Percentiles rank a stretch among this genome's conserved stretches.
Evolutionary conservation across 2,888 invertebrate genomes (phyloP).

Genomic region (Geotrupes spiniger): DNA sequence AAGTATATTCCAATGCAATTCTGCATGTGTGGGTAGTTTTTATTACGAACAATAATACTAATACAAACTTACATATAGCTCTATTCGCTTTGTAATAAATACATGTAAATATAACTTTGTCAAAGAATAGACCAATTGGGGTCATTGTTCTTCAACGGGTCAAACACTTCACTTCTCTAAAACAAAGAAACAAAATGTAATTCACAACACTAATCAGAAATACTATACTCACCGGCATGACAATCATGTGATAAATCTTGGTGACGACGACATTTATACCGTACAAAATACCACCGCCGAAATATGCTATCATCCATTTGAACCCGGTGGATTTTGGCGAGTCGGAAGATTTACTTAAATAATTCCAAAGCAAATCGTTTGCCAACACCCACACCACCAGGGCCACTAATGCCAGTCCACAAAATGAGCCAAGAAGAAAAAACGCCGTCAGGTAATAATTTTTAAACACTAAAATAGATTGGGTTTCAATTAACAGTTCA

Average conservation of each 20-base stretch:
- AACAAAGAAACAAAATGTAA: not conserved
- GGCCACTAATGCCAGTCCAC: slow-evolving; percentile 14
- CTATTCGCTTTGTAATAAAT: too few species aligned
- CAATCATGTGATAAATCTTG: slow-evolving; percentile 11
- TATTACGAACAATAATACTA: too few species aligned
- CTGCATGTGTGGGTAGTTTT: too few species aligned
- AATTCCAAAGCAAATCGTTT: too few species aligned
- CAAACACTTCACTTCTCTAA: slow-evolving; percentile 14
- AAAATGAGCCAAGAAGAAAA: slow-evolving; percentile 16
- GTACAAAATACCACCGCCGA: slow-evolving; percentile 16
- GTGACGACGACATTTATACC: slow-evolving; percentile 11
- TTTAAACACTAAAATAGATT: too few species aligned
- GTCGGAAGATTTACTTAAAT: too few species aligned
- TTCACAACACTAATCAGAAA: not conserved
- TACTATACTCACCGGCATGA: slow-evolving; percentile 10
- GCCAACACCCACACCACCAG: slow-evolving; percentile 17
- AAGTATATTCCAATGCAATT: too few species aligned
- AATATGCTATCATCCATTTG: slow-evolving; percentile 11
- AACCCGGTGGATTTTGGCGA: slow-evolving; percentile 12
- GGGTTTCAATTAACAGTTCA: too few species aligned
- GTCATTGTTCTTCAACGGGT: slow-evolving; percentile 8
- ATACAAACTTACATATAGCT: too few species aligned
- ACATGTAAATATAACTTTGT: too few species aligned
- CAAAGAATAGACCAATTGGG: not conserved
- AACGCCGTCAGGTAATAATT: too few species aligned